Base-by-base conservation (phyloP, 2,113 vertebrate genomes). In the Balaenoptera acutorostrata region DNA sequence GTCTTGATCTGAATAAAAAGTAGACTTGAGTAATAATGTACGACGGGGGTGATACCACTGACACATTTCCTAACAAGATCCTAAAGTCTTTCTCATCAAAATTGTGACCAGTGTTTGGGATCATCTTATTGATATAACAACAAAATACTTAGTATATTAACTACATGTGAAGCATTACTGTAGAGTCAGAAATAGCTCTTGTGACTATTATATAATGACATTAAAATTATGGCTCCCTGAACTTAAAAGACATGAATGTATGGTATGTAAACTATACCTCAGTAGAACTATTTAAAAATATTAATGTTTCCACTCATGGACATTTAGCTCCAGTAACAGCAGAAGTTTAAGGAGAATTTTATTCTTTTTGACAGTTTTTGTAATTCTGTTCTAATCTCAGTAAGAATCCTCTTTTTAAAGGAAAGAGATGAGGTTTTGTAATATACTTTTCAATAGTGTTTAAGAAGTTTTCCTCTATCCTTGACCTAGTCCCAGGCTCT, bases 51-150 rank as follows among this genome's bases (percentile, higher is more conserved):
- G 6, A 75, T 29, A 55, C 17, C 57, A 41, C 88, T 87, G 52
- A 44, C 31, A 88, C 59, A 1, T 64, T 95, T 94, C 44, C 71
- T 84, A 27, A 84, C 3, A 61, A 17, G 25, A 69, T 23, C 71
- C 74, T 88, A 55, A 86, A 92, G 33, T 18, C 49, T 68, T 92
- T 75, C 89, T 64, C 96, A 46, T 41, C 69, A 91, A 91, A 92
- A 85, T 10, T 81, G 20, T 85, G 52, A 86, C 39, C 87, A 69
- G 2, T 55, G 49, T 93, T 89, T 55, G 59, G 15, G 10, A 31
- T 55, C 14, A 52, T 52, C 29, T 95, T 46, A 90, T 68, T 72
- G 29, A 74, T 20, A 36, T 66, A 64, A 94, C 17, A 66, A 74
- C 33, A 90, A 96, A 92, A 52, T 41, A 83, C 55, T 72, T 68